Evolutionary conservation across 2,888 invertebrate genomes (phyloP).

Genomic region (Seira musarum): DNA sequence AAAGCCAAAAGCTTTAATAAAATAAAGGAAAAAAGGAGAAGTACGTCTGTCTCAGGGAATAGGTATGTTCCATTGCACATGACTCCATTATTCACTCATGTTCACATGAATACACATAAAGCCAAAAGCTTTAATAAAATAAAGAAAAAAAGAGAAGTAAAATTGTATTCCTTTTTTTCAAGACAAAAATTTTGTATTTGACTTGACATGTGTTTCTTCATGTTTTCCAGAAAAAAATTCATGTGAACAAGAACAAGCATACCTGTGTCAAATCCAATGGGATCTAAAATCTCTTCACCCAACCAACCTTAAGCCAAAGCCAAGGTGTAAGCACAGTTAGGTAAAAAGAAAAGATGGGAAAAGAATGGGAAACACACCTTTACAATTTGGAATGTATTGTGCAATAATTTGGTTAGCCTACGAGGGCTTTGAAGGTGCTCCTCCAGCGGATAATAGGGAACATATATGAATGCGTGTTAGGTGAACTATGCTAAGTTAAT

Average conservation of each 20-base stretch:
- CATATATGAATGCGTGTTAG: too few species aligned
- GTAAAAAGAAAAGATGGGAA: slow-evolving; percentile 1
- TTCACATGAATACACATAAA: slow-evolving; percentile 2
- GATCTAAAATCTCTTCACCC: slow-evolving; percentile 7
- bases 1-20: too few species aligned
- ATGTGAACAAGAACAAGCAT: slow-evolving; percentile 19
- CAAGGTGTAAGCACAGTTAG: not conserved
- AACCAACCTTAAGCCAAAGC: too few species aligned
- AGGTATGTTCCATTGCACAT: slow-evolving; percentile 34
- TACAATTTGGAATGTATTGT: slow-evolving; percentile 47
- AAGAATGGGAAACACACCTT: slow-evolving; percentile 33
- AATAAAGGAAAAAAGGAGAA: too few species aligned
- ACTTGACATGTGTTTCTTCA: slow-evolving; percentile 38
- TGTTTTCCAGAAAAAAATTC: slow-evolving; percentile 22
- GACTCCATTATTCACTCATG: slow-evolving; percentile 40
- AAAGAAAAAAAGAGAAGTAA: too few species aligned
- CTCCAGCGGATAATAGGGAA: too few species aligned
- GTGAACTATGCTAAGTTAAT: too few species aligned
- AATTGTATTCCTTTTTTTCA: too few species aligned
- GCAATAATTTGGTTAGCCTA: not conserved
- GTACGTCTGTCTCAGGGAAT: not conserved
- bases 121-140: too few species aligned
- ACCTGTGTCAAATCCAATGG: slow-evolving; percentile 30
- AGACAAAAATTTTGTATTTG: slow-evolving; percentile 10
- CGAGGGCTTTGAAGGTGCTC: too few species aligned